phyloP scores from a whole-genome alignment of 2,888 invertebrate species.

The Epirrhoe tristata region DNA sequence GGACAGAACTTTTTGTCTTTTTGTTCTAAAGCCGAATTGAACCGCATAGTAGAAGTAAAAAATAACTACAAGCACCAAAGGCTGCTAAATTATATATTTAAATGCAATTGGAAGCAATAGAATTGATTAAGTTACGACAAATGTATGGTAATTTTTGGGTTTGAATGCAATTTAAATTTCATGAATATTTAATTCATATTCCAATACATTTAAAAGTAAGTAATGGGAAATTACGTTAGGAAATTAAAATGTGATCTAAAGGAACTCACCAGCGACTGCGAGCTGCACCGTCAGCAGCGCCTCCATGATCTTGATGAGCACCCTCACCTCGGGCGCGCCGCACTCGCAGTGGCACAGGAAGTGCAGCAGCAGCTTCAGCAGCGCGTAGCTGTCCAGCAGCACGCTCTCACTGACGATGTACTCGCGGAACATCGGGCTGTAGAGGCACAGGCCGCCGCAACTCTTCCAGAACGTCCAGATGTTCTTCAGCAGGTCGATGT shows the following conservation, averaged over 20 bases:
- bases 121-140: background rate
- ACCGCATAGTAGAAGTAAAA: background rate
- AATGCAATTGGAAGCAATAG: background rate
- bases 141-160: background rate
- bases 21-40: conserved; percentile 1
- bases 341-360: conserved; percentile 56
- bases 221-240: background rate
- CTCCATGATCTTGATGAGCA: conserved; percentile 72
- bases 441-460: conserved; percentile 80
- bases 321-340: conserved; percentile 55
- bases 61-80: background rate
- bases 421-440: conserved; percentile 83
- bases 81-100: background rate
- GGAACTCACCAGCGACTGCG: conserved; percentile 69
- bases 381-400: conserved; percentile 67
- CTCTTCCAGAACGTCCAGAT: conserved; percentile 81
- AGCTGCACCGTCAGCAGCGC: conserved; percentile 77
- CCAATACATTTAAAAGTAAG: background rate
- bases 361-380: conserved; percentile 70
- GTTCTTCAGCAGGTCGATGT: conserved; percentile 70
- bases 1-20: background rate
- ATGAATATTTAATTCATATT: background rate
- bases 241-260: background rate
- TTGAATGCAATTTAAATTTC: background rate
- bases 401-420: conserved; percentile 70